Conservation (phyloP, 2,888 invertebrate species). For the Eristalinus sepulchralis region DNA sequence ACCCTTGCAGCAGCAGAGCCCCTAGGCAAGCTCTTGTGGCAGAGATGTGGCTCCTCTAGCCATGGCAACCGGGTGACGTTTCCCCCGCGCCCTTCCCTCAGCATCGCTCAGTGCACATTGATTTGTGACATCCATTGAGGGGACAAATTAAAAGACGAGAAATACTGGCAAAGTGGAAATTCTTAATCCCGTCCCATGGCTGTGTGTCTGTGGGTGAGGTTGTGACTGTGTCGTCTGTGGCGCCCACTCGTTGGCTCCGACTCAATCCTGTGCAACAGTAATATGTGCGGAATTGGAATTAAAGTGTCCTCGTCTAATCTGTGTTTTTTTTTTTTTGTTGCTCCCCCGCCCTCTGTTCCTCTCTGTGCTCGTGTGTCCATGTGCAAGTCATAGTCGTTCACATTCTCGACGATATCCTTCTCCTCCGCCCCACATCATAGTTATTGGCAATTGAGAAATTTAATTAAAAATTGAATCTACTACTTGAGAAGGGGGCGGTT, state of each 20-base stretch:
- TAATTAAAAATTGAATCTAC: conserved; percentile 66
- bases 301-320: conserved; percentile 19
- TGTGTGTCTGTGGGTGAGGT: background rate
- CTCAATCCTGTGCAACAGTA: conserved; percentile 55
- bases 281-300: conserved; percentile 59
- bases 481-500: background rate
- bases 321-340: background rate
- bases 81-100: too few species aligned
- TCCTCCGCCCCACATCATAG: conserved; percentile 15
- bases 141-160: conserved; percentile 65
- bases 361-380: background rate
- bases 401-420: conserved; percentile 46
- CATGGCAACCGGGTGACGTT: background rate
- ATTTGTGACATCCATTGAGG: conserved; percentile 69
- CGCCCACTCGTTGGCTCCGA: background rate
- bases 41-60: background rate
- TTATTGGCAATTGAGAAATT: conserved; percentile 71
- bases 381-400: conserved; percentile 23
- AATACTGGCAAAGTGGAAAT: conserved; percentile 32
- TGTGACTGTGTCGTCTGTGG: conserved; percentile 13
- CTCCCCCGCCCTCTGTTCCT: conserved; percentile 18
- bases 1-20: background rate
- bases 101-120: conserved; percentile 41
- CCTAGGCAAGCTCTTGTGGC: conserved; percentile 40
- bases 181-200: conserved; percentile 45